A percentile compares a stretch with the other conserved stretches of the same genome.
Evolutionary conservation across 2,113 vertebrate genomes (phyloP).

Genomic region (Symphodus melops): DNA sequence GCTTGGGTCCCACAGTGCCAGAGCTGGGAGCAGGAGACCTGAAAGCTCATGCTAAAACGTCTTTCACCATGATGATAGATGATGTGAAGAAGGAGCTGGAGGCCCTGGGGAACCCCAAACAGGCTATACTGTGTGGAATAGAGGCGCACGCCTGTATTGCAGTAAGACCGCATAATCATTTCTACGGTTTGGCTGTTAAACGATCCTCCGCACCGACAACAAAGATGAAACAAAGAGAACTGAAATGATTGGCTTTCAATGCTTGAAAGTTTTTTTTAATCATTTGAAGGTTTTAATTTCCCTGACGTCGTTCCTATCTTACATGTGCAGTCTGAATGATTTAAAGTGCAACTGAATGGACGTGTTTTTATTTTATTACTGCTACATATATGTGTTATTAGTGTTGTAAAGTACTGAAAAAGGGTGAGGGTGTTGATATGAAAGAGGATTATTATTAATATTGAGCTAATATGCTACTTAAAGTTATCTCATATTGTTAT

Average conservation of each 20-base stretch:
- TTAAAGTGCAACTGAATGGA: no score
- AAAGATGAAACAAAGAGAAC: not conserved
- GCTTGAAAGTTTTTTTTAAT: not conserved
- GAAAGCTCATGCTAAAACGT: conserved; percentile 84
- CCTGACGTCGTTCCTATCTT: no score
- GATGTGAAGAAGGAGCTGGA: conserved; percentile 82
- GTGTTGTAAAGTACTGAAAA: not conserved
- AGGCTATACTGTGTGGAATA: conserved; percentile 89
- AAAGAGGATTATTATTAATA: not conserved
- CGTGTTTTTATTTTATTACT: not conserved
- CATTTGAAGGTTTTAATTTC: no score
- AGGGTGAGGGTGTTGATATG: not conserved
- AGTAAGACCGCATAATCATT: conserved; percentile 70
- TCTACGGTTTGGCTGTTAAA: not conserved
- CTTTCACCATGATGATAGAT: conserved; percentile 89
- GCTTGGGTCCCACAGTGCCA: conserved; percentile 88
- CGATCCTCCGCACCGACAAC: not conserved
- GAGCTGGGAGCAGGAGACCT: conserved; percentile 86
- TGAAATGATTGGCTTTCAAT: no score
- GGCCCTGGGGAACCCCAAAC: conserved; percentile 77
- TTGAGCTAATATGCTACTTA: not conserved
- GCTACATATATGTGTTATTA: not conserved
- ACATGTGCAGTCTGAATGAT: no score
- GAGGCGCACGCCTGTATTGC: conserved; percentile 91
- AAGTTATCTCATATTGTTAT: not conserved